phyloP scores from a whole-genome alignment of 2,797 vertebrate genomes.

The Darevskia nairensis region DNA sequence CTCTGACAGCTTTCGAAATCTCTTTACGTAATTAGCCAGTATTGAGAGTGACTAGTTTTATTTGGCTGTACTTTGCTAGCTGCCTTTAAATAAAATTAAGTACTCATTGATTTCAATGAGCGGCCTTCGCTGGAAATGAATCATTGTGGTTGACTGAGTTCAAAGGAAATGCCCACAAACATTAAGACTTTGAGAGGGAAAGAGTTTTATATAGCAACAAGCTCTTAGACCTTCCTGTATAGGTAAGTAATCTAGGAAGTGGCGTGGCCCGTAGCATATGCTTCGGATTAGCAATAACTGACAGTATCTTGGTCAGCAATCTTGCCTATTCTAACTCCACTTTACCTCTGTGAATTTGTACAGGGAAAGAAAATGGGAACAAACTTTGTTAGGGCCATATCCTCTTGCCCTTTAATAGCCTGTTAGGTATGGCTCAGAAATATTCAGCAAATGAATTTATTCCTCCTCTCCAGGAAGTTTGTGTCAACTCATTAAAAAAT shows the following conservation, averaged over 20 bases:
- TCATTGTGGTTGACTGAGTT: conserved; percentile 66
- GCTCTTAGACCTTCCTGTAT: conserved; percentile 63
- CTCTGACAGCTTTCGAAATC: conserved; percentile 46
- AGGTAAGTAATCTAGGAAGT: conserved; percentile 52
- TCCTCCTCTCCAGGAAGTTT: conserved; percentile 61
- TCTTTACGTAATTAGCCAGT: conserved; percentile 57
- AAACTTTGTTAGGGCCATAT: conserved; percentile 36
- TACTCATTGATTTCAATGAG: conserved; percentile 50
- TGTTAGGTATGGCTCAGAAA: conserved; percentile 58
- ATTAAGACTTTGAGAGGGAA: conserved; percentile 49
- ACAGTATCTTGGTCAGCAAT: conserved; percentile 47
- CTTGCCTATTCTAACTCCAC: neutral
- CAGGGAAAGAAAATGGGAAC: conserved; percentile 39
- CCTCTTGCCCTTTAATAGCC: conserved; percentile 50
- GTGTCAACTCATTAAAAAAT: conserved; percentile 73
- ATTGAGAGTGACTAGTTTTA: conserved; percentile 48
- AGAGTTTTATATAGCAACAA: conserved; percentile 48
- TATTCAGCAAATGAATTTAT: conserved; percentile 49
- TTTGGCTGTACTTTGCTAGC: conserved; percentile 59
- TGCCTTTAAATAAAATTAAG: conserved; percentile 59
- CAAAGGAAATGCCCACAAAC: conserved; percentile 61
- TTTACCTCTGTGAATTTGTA: conserved; percentile 32
- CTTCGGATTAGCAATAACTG: conserved; percentile 52
- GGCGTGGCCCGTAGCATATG: conserved; percentile 45
- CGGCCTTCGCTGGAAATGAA: conserved; percentile 55